Conservation (phyloP, 2,113 vertebrate genomes). For the Tetraodon nigroviridis region DNA sequence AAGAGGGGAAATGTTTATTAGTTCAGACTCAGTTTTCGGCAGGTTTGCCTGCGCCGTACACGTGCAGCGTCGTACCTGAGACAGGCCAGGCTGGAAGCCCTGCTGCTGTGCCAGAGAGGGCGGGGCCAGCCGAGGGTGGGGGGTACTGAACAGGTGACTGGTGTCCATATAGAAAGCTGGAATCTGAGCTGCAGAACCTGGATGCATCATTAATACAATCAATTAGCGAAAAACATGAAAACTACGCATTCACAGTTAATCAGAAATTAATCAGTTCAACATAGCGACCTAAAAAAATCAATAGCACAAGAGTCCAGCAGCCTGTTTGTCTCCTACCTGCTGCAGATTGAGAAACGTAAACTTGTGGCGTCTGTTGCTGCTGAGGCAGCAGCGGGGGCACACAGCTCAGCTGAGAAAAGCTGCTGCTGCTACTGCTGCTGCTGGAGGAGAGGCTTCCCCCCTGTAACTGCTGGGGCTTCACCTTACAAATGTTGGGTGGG, state of each 20-base stretch:
- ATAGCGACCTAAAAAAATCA: not conserved
- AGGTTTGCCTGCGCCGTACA: not conserved
- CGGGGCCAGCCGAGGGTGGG: conserved; percentile 89
- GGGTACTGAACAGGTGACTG: conserved; percentile 92
- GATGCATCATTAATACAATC: not conserved
- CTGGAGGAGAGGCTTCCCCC: conserved; percentile 79
- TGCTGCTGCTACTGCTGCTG: conserved; percentile 76
- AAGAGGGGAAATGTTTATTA: not conserved
- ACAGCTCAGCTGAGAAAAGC: conserved; percentile 93
- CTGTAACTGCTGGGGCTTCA: conserved; percentile 95
- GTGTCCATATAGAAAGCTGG: conserved; percentile 98
- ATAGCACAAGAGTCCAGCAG: not conserved
- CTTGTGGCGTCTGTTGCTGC: conserved; percentile 93
- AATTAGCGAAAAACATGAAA: not conserved
- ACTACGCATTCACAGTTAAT: not conserved
- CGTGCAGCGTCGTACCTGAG: conserved; percentile 79
- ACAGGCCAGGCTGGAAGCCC: conserved; percentile 94
- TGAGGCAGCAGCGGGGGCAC: conserved; percentile 91
- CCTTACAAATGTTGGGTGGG: conserved; percentile 98
- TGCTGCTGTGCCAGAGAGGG: conserved; percentile 93
- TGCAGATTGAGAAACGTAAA: conserved; percentile 97
- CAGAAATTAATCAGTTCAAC: too few relatives aligned
- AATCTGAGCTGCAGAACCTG: conserved; percentile 86
- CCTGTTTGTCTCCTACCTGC: conserved; percentile 78
- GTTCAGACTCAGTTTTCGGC: not conserved